Base-by-base conservation (phyloP, 2,113 vertebrate genomes). In the Heterotilapia buettikoferi region DNA sequence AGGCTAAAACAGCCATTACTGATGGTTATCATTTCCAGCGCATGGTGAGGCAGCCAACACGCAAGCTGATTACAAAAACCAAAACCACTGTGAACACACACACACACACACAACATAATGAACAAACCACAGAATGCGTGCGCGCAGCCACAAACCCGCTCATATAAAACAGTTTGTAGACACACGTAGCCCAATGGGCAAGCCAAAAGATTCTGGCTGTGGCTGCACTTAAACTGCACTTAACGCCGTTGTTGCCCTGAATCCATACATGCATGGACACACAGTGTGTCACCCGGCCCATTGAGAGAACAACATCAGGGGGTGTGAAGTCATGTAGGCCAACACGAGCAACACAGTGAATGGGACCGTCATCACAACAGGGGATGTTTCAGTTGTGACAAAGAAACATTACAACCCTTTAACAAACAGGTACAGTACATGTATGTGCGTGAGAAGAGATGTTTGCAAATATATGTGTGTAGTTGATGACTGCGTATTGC, bases 51-150 rank as follows among this genome's bases (percentile, higher is more conserved):
- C 90, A 86, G 95, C 93, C 90, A 94, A 92, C 87, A 91, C 82
- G 78, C 90, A 94, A 90, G 90, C 94, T 92, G 93, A 95, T 94
- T 93, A 94, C 53, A 86, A 91, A 86, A 90, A 86, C 91, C 88
- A 90, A 95, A 93, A 90, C 85, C 90, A 83, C 81, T 9, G 53
- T 38, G 50, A 52, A 79, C 13, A 84, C 63, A 52, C 40, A 68
- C 10, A 36, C n/a, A 80, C 9, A 84, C 54, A 43, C 38, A 82
- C 50, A 13, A 13, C 78, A 86, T 76, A 84, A 82, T 56, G 66
- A 43, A 80, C 82, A 63, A 88, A 87, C 85, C 85, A 31, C 56
- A 61, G 47, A 7, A 68, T 3, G 66, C 43, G 26, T 7, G 5
- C 18, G 14, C 12, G 71, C 19, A 84, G 71, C 79, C 52, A 83